These are phyloP conservation scores for Mamestra configurata DNA, from an alignment of 1,140 invertebrate genomes.

Conservation along the genomic window DNA sequence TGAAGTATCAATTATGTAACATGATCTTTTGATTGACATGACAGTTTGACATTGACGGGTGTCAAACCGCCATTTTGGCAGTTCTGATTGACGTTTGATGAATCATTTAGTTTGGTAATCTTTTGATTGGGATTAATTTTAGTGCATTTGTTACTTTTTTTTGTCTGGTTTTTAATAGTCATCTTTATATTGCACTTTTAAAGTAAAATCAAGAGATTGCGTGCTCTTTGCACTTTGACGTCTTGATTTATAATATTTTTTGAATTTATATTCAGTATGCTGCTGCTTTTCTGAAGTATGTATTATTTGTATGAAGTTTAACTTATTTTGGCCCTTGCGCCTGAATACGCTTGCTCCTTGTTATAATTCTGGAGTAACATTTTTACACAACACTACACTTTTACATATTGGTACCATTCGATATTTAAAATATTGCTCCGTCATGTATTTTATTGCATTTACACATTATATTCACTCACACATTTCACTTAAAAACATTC, in stretches of 20 bases:
- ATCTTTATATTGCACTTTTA: background rate
- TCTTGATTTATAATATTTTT: too few relatives aligned
- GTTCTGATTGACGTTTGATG: constrained; percentile 21
- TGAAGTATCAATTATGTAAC: constrained; percentile 7
- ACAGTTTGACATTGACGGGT: constrained; percentile 9
- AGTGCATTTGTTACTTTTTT: background rate
- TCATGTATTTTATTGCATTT: constrained; percentile 1
- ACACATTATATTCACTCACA: background rate
- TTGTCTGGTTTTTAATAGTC: background rate
- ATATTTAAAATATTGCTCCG: background rate
- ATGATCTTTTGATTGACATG: background rate
- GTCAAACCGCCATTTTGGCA: constrained; percentile 12
- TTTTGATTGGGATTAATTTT: background rate
- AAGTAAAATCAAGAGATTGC: background rate
- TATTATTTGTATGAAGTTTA: too few relatives aligned
- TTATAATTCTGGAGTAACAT: too few relatives aligned
- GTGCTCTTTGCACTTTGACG: background rate
- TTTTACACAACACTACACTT: too few relatives aligned
- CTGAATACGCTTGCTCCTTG: too few relatives aligned
- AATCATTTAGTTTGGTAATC: constrained; percentile 5
- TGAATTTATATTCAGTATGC: too few relatives aligned
- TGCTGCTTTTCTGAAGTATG: too few relatives aligned
- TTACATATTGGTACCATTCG: too few relatives aligned
- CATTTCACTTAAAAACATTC: background rate
- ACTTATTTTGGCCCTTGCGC: too few relatives aligned